Conservation (phyloP, 2,113 vertebrate species). For the Sclerurus mexicanus region DNA sequence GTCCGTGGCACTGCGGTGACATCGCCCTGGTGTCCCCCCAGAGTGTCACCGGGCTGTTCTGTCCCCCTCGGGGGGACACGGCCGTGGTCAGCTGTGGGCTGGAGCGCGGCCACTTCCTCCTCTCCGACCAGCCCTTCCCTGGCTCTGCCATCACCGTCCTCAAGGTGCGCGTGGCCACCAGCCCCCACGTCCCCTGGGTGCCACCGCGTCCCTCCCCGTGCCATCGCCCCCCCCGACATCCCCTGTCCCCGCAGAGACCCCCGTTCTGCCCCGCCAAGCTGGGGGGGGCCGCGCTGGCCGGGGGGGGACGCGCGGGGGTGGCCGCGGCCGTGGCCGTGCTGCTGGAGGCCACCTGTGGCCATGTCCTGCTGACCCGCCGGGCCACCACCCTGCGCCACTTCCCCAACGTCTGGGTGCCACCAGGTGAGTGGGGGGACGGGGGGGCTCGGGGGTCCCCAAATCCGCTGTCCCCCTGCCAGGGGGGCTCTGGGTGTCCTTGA, state of each 20-base stretch:
- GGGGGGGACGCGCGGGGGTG: background rate
- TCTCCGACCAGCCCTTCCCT: background rate
- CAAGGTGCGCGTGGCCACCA: background rate
- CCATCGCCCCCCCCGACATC: background rate
- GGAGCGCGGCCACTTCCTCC: background rate
- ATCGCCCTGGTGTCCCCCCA: background rate
- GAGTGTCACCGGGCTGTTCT: background rate
- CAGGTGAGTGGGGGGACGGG: background rate
- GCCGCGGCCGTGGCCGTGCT: background rate
- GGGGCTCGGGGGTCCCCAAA: no score
- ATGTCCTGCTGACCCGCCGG: background rate
- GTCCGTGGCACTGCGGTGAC: background rate
- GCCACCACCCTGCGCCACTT: background rate
- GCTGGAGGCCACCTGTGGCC: background rate
- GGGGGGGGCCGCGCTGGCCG: accelerated
- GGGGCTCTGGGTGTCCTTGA: no score
- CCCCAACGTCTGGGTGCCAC: background rate
- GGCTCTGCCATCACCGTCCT: background rate
- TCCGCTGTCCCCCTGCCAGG: no score
- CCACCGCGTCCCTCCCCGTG: no score
- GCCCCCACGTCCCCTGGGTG: background rate
- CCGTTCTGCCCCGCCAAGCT: background rate
- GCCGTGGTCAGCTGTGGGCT: background rate
- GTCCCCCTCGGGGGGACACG: background rate
- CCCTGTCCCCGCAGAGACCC: background rate